phyloP scores from a whole-genome alignment of 2,797 vertebrate genomes.

The Oreochromis grahami region DNA sequence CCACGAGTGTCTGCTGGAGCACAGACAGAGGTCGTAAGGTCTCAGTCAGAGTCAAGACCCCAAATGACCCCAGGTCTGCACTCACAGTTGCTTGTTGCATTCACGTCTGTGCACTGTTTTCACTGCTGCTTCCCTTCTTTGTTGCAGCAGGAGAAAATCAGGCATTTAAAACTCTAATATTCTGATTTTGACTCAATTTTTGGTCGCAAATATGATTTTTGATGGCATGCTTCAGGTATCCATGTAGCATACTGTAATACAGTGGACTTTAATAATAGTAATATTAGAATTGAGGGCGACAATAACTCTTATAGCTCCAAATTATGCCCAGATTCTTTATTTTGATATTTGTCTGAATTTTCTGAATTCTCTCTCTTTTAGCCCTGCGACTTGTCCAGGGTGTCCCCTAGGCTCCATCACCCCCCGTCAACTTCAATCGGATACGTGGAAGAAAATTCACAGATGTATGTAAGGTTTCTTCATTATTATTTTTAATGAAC shows the following conservation, averaged over 20 bases:
- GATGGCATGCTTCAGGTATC: not conserved
- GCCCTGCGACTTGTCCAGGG: not conserved
- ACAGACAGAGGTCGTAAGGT: slow-evolving; percentile 69
- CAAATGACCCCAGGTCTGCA: slow-evolving; percentile 66
- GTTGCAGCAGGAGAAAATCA: not conserved
- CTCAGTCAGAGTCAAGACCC: slow-evolving; percentile 72
- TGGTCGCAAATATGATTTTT: not conserved
- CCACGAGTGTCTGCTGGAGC: slow-evolving; percentile 64
- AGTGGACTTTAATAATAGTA: too few relatives aligned
- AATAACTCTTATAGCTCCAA: not conserved
- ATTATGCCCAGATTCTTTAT: not conserved
- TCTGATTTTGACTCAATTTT: not conserved
- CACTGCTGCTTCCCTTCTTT: not conserved
- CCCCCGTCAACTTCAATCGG: not conserved
- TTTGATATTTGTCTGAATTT: not conserved
- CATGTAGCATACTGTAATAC: not conserved
- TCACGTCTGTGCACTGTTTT: slow-evolving; percentile 7
- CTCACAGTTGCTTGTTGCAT: slow-evolving; percentile 35
- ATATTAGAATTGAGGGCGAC: not conserved
- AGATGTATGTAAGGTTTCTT: not conserved
- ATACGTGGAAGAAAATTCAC: not conserved
- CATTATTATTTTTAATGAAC: not conserved
- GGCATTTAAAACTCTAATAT: not conserved
- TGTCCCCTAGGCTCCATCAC: not conserved
- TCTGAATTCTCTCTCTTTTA: not conserved